Evolutionary conservation across 2,797 vertebrate genomes (phyloP).

Genomic region (Spinus olivaceus): DNA sequence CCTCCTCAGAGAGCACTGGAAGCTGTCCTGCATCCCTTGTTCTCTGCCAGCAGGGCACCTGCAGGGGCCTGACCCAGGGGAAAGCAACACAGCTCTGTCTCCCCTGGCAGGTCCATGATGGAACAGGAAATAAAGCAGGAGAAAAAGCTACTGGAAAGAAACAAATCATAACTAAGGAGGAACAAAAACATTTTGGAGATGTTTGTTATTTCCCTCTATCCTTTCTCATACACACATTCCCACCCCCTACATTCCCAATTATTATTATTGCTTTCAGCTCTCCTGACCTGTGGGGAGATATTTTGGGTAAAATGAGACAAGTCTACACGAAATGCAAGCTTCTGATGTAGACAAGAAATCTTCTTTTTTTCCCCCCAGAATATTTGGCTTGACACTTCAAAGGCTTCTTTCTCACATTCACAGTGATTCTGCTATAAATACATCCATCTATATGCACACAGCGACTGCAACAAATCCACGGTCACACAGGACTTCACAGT

Average conservation of each 20-base stretch:
- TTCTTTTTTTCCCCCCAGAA: constrained; percentile 62
- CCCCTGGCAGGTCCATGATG: not conserved
- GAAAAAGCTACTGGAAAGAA: not conserved
- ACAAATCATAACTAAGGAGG: not conserved
- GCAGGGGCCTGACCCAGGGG: not conserved
- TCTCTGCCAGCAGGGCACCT: not conserved
- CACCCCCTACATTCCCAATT: not conserved
- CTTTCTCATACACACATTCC: not conserved
- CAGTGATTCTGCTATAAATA: constrained; percentile 73
- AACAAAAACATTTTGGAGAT: not conserved
- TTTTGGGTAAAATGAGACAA: constrained; percentile 51
- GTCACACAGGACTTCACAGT: constrained; percentile 59
- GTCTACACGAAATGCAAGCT: constrained; percentile 52
- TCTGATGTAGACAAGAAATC: constrained; percentile 56
- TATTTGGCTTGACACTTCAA: constrained; percentile 70
- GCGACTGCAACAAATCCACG: constrained; percentile 53
- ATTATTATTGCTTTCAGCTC: constrained; percentile 28
- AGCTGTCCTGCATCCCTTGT: not conserved
- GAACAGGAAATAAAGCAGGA: not conserved
- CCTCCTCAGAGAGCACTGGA: not conserved
- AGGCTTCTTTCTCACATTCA: constrained; percentile 70
- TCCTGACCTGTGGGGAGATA: constrained; percentile 47
- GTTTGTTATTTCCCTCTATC: not conserved
- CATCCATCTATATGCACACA: constrained; percentile 58
- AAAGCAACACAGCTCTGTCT: not conserved